A percentile compares a stretch with the other conserved stretches of the same genome.
Evolutionary conservation across 2,888 invertebrate genomes (phyloP).

Genomic region (Caenorhabditis macrosperma): DNA sequence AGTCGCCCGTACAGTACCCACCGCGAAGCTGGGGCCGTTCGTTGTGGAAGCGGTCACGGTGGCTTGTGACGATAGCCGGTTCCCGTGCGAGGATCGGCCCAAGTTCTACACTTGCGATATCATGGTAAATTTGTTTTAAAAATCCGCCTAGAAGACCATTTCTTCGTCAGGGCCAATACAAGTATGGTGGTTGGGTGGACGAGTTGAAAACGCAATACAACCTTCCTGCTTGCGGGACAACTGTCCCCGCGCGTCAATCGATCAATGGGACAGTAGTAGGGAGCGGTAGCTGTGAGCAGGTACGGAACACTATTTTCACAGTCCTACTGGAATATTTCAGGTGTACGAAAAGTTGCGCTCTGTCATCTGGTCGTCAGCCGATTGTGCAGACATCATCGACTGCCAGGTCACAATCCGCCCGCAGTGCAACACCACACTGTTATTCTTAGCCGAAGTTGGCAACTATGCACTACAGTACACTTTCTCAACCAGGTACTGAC

Average conservation of each 20-base stretch:
- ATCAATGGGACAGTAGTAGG: constrained; percentile 53
- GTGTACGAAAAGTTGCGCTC: constrained; percentile 9
- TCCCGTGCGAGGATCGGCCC: constrained; percentile 22
- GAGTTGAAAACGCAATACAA: constrained; percentile 5
- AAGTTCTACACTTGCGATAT: constrained; percentile 49
- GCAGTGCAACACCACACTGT: neutral
- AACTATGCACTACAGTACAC: constrained; percentile 35
- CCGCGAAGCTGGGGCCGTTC: neutral
- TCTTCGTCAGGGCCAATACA: constrained; percentile 25
- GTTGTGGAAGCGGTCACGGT: neutral
- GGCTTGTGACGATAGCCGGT: constrained; percentile 23
- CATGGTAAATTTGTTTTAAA: constrained; percentile 29
- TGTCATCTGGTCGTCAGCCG: constrained; percentile 10
- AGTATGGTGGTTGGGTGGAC: constrained; percentile 36
- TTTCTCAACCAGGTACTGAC: constrained; percentile 23
- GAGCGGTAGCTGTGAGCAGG: constrained; percentile 29
- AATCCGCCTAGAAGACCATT: neutral
- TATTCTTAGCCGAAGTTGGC: neutral
- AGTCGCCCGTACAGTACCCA: neutral
- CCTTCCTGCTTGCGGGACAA: constrained; percentile 47
- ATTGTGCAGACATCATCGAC: constrained; percentile 12
- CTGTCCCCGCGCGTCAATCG: constrained; percentile 14
- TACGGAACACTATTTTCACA: neutral
- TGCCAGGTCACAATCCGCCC: constrained; percentile 27
- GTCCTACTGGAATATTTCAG: neutral